phyloP scores from a whole-genome alignment of 2,113 vertebrate species.

The Gorsachius goisagi region DNA sequence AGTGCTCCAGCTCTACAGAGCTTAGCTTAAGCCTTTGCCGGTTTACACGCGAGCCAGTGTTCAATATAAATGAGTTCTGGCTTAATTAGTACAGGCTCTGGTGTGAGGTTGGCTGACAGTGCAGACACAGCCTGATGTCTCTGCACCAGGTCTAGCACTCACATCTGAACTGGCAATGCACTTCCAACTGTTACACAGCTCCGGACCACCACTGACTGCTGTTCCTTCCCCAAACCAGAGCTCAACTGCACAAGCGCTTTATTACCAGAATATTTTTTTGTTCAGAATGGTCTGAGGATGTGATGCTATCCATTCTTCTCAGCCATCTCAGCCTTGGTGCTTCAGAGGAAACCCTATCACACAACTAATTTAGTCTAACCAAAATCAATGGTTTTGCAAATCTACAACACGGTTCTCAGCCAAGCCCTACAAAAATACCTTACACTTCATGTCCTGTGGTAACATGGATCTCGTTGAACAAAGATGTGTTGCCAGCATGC shows the following conservation, averaged over 20 bases:
- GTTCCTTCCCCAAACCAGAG: not conserved
- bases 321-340: not conserved
- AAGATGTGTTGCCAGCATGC: accelerated
- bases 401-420: not conserved
- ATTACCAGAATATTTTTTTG: not conserved
- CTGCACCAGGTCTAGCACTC: not conserved
- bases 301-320: not conserved
- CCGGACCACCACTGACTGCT: not conserved
- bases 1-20: not conserved
- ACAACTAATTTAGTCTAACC: not conserved
- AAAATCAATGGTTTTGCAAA: not conserved
- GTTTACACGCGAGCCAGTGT: not conserved
- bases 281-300: not conserved
- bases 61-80: not conserved
- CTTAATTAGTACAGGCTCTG: not conserved
- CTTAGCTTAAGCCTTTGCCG: not conserved
- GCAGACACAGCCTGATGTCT: not conserved
- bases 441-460: not conserved
- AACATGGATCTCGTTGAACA: accelerated
- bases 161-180: not conserved
- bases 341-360: not conserved
- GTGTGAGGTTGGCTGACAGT: not conserved
- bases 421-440: not conserved
- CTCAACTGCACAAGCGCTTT: not conserved
- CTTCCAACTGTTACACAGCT: not conserved